These are phyloP conservation scores for Musca vetustissima DNA, from an alignment of 1,140 invertebrate species.

Conservation along the genomic window DNA sequence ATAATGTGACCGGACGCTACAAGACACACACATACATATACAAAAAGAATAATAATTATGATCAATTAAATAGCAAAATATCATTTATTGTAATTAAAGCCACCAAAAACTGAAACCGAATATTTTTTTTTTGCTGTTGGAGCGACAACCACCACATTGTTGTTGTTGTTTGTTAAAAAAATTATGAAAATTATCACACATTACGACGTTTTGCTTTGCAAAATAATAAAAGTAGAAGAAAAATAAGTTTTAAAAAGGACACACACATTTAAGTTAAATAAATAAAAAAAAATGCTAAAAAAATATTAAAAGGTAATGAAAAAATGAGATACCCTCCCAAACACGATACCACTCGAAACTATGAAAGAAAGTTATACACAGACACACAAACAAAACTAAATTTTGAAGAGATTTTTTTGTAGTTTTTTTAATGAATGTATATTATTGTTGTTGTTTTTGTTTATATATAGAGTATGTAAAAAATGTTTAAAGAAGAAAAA, in stretches of 20 bases:
- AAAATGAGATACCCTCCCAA: too few species aligned
- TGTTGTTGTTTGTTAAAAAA: neutral
- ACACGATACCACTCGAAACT: too few species aligned
- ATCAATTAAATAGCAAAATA: conserved; percentile 17
- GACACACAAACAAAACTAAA: conserved; percentile 22
- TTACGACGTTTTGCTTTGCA: neutral
- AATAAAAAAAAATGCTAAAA: conserved; percentile 19
- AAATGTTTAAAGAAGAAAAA: neutral
- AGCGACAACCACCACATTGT: conserved; percentile 4
- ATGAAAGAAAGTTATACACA: conserved; percentile 14
- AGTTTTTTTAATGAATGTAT: conserved; percentile 17
- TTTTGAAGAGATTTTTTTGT: conserved; percentile 11
- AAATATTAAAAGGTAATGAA: neutral
- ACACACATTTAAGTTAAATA: conserved; percentile 8
- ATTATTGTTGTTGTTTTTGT: conserved; percentile 19
- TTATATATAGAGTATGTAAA: neutral
- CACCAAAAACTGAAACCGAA: conserved; percentile 5
- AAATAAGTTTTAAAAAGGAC: neutral
- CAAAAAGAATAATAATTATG: neutral
- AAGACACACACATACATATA: conserved; percentile 12
- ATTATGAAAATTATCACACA: too few species aligned
- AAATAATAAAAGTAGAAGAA: neutral
- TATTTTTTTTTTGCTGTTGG: neutral
- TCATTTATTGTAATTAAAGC: conserved; percentile 16
- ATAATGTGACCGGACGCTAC: neutral